Evolutionary conservation across 2,797 vertebrate species (phyloP), one percentile per base, ranked within the genome.

Genomic region (Myotis planiceps): DNA sequence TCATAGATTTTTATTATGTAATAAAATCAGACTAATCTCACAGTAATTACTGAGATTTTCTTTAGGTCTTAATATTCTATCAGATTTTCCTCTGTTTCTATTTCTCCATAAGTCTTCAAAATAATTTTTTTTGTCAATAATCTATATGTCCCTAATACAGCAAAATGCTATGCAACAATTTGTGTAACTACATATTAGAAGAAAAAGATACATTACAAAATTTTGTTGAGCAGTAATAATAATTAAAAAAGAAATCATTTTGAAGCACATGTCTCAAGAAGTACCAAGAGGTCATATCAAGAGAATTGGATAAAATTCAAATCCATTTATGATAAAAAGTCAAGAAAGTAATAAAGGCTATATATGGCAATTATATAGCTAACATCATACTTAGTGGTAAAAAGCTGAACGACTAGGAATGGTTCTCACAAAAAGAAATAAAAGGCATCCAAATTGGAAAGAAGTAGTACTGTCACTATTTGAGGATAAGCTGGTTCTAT

Each of bases 11-110:
- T 84, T 75, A 78, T 45, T 81, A 75, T 19, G 29, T 27, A 92
- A 82, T 80, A 88, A 95, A 93, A 53, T 75, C 34, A 92, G 16
- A 79, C 5, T 68, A 82, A 55, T 75, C 23, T 92, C 42, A 85
- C 6, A 79, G 58, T 90, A n/a, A 78, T 94, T 88, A 74, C 49
- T 15, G 2, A 25, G 9, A 34, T 32, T 76, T 55, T 85, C 29
- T 95, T 75, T 49, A 65, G n/a, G 21, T 66, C 27, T 94, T 82
- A n/a, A 80, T 42, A 84, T 68, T 72, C 1, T 68, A 82, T 42
- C 37, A 66, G 32, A 85, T 86, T 76, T 72, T 4, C 58, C 45
- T 63, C 5, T 72, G 29, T 49, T 32, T 75, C 8, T 68, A 75
- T 66, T 83, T 60, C 12, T 90, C 13, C 18, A 14, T 37, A n/a